phyloP scores from a whole-genome alignment of 2,113 vertebrate species.

The Stictonetta naevosa region DNA sequence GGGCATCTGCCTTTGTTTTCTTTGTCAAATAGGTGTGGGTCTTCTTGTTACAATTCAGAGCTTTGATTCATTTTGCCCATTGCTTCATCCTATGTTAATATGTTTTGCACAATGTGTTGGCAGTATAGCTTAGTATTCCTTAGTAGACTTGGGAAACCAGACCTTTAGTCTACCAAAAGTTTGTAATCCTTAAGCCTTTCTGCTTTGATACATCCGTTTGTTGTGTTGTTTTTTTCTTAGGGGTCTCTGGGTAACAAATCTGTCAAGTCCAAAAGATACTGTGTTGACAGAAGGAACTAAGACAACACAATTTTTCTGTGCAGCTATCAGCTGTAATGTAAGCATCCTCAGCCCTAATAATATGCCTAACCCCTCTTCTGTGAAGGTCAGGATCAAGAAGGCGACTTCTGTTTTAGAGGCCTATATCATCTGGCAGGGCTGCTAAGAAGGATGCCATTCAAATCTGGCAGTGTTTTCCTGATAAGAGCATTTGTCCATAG shows the following conservation, averaged over 20 bases:
- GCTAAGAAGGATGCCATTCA: slow-evolving; percentile 43
- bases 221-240: background rate
- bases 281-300: slow-evolving; percentile 29
- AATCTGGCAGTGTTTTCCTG: slow-evolving; percentile 47
- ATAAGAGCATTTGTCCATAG: slow-evolving; percentile 49
- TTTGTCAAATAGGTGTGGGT: background rate
- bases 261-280: slow-evolving; percentile 9
- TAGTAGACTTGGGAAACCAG: background rate
- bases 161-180: background rate
- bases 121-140: background rate
- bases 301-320: background rate
- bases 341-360: slow-evolving; percentile 49
- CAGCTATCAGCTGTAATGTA: slow-evolving; percentile 6
- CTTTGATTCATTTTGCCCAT: slow-evolving; percentile 11
- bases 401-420: slow-evolving; percentile 24
- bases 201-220: background rate
- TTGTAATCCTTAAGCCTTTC: background rate
- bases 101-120: background rate
- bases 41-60: slow-evolving; percentile 4
- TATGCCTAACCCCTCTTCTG: slow-evolving; percentile 23
- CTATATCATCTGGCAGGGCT: slow-evolving; percentile 26
- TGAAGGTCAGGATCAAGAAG: slow-evolving; percentile 44
- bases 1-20: slow-evolving; percentile 8
- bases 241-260: background rate
- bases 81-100: slow-evolving; percentile 23